Evolutionary conservation across 2,888 invertebrate species (phyloP).

Genomic region (Clitarchus hookeri): DNA sequence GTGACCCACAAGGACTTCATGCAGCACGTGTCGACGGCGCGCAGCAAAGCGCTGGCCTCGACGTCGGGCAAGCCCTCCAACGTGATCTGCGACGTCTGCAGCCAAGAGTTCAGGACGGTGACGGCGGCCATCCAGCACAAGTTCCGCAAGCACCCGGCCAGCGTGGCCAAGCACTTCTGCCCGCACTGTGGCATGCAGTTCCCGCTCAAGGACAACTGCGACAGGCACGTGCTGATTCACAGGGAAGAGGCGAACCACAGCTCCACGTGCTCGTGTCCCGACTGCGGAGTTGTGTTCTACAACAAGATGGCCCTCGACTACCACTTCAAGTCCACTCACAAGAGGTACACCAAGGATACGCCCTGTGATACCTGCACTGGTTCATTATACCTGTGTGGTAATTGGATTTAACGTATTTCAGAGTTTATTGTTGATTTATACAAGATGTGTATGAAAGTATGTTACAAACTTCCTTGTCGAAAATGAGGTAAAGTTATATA

Average conservation of each 20-base stretch:
- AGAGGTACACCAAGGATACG: constrained; percentile 52
- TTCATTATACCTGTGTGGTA: background rate
- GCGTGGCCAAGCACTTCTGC: constrained; percentile 67
- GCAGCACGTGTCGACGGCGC: background rate
- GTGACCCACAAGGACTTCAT: constrained; percentile 30
- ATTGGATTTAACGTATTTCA: background rate
- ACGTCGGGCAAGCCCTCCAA: constrained; percentile 43
- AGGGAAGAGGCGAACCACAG: constrained; percentile 52
- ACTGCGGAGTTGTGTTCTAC: constrained; percentile 63
- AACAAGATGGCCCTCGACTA: constrained; percentile 62
- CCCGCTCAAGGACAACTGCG: constrained; percentile 63
- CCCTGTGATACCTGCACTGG: too few species aligned
- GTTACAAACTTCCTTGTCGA: too few species aligned
- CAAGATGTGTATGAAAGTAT: too few species aligned
- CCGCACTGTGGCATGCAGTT: constrained; percentile 71
- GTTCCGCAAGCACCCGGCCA: constrained; percentile 67
- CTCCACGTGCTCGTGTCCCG: constrained; percentile 55
- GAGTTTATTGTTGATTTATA: too few species aligned
- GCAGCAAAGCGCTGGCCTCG: constrained; percentile 15
- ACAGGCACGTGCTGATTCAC: constrained; percentile 58
- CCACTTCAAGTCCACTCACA: constrained; percentile 59
- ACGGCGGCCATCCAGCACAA: constrained; percentile 68
- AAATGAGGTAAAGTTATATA: too few species aligned
- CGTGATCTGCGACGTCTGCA: constrained; percentile 64
- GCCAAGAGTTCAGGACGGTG: constrained; percentile 46